These are phyloP conservation scores for Riparia riparia DNA, from an alignment of 2,113 vertebrate genomes.

Conservation along the genomic window DNA sequence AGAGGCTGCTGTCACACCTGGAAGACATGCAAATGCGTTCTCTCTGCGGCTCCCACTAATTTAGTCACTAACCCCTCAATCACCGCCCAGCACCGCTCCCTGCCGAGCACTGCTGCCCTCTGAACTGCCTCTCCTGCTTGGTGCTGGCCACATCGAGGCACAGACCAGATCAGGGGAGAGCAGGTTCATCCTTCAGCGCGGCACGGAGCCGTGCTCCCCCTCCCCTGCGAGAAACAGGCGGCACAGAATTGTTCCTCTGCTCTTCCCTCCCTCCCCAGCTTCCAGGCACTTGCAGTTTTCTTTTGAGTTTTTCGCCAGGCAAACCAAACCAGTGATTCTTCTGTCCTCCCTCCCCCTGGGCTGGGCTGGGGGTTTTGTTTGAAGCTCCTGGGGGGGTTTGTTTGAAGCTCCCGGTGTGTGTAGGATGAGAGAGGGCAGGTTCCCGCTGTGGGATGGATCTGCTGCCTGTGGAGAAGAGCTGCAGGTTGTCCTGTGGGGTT, in stretches of 20 bases:
- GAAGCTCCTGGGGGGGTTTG: background rate
- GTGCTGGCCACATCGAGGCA: background rate
- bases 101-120: background rate
- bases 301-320: background rate
- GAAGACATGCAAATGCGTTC: conserved; percentile 51
- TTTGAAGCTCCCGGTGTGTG: background rate
- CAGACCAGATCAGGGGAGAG: conserved; percentile 42
- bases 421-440: background rate
- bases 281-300: background rate
- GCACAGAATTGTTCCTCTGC: background rate
- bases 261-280: background rate
- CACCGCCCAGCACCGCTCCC: background rate
- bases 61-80: conserved; percentile 26
- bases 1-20: conserved; percentile 54
- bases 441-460: background rate
- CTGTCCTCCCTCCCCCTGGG: background rate
- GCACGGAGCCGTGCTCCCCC: background rate
- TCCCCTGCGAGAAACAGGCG: background rate
- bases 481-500: background rate
- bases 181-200: conserved; percentile 13
- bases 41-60: background rate
- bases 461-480: background rate
- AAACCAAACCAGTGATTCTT: background rate
- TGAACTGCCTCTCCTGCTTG: background rate
- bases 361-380: conserved; percentile 11